Evolutionary conservation across 2,113 vertebrate genomes (phyloP).

Genomic region (Thermophis baileyi): DNA sequence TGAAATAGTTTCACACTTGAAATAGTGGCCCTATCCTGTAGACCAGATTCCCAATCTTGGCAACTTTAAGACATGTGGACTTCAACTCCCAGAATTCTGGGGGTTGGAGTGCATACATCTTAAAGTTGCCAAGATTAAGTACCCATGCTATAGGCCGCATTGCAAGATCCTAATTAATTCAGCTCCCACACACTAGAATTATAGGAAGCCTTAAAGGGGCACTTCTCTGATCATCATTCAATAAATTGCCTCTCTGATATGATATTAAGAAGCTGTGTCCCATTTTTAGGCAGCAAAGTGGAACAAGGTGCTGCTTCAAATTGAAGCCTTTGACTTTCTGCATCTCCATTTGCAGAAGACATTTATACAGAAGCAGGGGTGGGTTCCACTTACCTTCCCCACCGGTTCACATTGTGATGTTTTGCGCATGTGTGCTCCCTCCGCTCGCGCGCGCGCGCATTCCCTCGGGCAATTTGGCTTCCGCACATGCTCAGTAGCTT

Average conservation of each 20-base stretch:
- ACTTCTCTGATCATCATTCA: neutral
- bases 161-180: neutral
- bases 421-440: no score
- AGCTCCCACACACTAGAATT: neutral
- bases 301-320: neutral
- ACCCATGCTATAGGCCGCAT: neutral
- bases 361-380: neutral
- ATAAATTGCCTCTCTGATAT: neutral
- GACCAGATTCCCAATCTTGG: neutral
- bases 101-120: neutral
- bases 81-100: neutral
- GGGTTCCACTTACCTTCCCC: no score
- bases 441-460: no score
- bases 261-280: neutral
- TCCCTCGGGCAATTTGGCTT: no score
- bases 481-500: no score
- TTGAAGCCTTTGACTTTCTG: neutral
- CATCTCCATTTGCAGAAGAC: neutral
- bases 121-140: neutral
- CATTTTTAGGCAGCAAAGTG: neutral
- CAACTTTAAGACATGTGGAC: neutral
- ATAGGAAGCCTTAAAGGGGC: neutral
- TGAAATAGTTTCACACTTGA: neutral
- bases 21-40: neutral
- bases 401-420: no score